Percentiles rank a stretch among this genome's conserved stretches.
phyloP scores from a whole-genome alignment of 2,113 vertebrate genomes.

The Tyto alba region DNA sequence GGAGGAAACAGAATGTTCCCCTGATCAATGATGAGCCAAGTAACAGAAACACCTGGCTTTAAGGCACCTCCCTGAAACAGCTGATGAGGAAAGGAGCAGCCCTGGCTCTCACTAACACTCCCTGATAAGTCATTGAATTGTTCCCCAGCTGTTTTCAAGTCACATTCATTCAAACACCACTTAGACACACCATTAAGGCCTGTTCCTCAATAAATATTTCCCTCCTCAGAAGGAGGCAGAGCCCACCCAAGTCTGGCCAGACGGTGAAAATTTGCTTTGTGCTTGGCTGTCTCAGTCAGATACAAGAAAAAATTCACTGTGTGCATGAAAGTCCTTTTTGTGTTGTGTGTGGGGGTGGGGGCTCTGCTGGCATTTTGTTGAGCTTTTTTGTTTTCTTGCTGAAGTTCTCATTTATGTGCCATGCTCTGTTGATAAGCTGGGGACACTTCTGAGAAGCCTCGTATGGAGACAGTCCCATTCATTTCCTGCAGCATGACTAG shows the following conservation, averaged over 20 bases:
- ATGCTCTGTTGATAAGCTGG: background rate
- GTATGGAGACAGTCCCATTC: background rate
- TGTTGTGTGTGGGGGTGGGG: background rate
- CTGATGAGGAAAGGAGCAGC: background rate
- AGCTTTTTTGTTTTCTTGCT: background rate
- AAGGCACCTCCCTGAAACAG: background rate
- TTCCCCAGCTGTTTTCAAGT: background rate
- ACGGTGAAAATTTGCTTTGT: background rate
- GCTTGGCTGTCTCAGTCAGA: background rate
- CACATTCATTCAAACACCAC: background rate
- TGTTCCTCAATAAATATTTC: background rate
- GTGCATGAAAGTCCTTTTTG: slow-evolving; percentile 32
- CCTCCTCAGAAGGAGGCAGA: background rate
- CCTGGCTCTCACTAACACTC: background rate
- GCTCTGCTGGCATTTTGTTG: background rate
- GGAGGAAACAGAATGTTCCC: background rate
- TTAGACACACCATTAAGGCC: background rate
- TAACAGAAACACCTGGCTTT: background rate
- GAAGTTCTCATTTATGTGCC: background rate
- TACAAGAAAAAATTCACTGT: background rate
- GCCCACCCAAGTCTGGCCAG: slow-evolving; percentile 45
- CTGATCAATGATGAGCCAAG: background rate
- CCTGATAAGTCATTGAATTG: background rate
- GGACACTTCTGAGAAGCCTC: background rate
- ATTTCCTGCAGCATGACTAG: background rate